These are phyloP conservation scores for Alauda arvensis DNA, from an alignment of 2,797 vertebrate species.

Conservation along the genomic window DNA sequence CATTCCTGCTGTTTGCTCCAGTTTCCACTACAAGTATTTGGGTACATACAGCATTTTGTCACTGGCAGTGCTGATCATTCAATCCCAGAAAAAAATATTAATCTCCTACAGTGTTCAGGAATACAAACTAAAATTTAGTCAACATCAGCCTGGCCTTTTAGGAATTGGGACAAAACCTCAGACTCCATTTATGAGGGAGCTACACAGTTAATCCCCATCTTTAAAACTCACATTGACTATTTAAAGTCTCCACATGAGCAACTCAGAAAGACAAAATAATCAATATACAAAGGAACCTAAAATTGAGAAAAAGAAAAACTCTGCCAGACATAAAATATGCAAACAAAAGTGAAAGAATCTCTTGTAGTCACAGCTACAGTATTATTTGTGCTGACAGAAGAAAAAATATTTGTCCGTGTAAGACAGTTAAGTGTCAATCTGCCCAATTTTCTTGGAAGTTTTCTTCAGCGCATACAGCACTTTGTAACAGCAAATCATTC, in stretches of 20 bases:
- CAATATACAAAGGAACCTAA: neutral
- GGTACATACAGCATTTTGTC: neutral
- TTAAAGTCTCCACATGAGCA: neutral
- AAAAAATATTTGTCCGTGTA: neutral
- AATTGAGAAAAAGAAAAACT: neutral
- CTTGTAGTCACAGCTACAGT: neutral
- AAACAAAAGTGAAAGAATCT: neutral
- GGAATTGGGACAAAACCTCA: neutral
- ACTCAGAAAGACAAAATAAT: neutral
- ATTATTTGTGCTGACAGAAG: neutral
- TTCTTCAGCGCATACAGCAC: neutral
- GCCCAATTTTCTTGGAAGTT: neutral
- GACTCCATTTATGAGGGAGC: neutral
- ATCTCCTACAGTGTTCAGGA: neutral
- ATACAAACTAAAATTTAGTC: neutral
- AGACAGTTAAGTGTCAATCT: neutral
- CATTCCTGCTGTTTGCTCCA: neutral
- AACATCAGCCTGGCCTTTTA: neutral
- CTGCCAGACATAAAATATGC: neutral
- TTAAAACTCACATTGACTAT: neutral
- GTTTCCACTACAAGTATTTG: neutral
- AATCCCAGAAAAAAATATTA: neutral
- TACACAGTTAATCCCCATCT: neutral
- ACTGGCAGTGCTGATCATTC: neutral
- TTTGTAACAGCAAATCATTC: slow-evolving; percentile 32